Conservation (phyloP, 2,113 vertebrate species). For the Phrynosoma blainvillii region DNA sequence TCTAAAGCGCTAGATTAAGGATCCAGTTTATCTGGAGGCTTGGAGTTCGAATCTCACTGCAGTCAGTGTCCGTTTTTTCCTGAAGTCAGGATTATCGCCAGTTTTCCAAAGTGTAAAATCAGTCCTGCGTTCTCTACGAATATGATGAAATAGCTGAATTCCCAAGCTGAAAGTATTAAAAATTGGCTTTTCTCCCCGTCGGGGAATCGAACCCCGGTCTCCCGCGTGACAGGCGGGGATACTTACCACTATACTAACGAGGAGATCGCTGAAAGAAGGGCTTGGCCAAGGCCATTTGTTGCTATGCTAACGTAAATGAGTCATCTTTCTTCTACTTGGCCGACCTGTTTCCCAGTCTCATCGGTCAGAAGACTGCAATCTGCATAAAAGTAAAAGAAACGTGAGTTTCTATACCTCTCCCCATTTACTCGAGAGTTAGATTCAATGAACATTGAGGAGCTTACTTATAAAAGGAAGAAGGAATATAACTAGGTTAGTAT, state of each 20-base stretch:
- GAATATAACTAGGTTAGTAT: too few relatives aligned
- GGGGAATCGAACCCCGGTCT: conserved; percentile 36
- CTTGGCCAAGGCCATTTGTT: background rate
- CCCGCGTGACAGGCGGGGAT: conserved; percentile 68
- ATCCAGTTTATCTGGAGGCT: background rate
- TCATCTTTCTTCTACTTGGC: too few relatives aligned
- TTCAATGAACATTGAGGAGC: too few relatives aligned
- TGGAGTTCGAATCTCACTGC: conserved; percentile 10
- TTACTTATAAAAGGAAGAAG: too few relatives aligned
- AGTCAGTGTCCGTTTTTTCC: background rate
- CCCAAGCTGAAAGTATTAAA: background rate
- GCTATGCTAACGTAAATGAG: too few relatives aligned
- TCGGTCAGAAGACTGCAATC: too few relatives aligned
- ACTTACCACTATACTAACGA: conserved; percentile 67
- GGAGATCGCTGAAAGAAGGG: accelerated
- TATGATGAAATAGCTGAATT: background rate
- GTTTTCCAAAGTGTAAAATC: background rate
- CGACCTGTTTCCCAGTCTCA: too few relatives aligned
- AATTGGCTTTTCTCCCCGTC: background rate
- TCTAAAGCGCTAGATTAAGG: background rate
- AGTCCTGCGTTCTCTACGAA: background rate
- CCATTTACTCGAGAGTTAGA: too few relatives aligned
- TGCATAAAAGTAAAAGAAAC: too few relatives aligned
- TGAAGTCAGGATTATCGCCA: background rate
- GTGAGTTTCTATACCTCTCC: too few relatives aligned